phyloP scores from a whole-genome alignment of 2,113 vertebrate species.

The Rissa tridactyla region DNA sequence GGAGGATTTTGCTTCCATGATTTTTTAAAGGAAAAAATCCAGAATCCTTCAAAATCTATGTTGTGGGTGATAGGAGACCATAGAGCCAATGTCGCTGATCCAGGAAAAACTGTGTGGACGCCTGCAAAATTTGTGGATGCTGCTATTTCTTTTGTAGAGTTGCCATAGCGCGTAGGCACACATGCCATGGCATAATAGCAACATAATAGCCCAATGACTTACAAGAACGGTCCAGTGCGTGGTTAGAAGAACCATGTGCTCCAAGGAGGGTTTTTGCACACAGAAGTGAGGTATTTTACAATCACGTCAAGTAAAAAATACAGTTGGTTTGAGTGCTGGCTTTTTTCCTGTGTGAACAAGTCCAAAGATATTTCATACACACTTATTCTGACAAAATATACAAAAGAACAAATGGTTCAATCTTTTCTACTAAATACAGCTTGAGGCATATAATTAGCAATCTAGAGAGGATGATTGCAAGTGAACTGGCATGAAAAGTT shows the following conservation, averaged over 20 bases:
- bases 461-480: conserved; percentile 65
- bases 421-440: conserved; percentile 60
- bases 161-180: not conserved
- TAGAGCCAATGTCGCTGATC: not conserved
- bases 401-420: conserved; percentile 58
- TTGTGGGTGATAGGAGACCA: not conserved
- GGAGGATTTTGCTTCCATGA: not conserved
- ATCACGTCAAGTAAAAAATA: not conserved
- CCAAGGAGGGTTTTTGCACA: not conserved
- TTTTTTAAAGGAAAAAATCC: not conserved
- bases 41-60: not conserved
- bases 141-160: not conserved
- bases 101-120: not conserved
- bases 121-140: not conserved
- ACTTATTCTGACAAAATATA: conserved; percentile 53
- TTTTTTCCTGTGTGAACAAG: not conserved
- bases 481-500: conserved; percentile 64
- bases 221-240: not conserved
- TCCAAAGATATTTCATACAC: conserved; percentile 14
- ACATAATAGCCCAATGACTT: not conserved
- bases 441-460: conserved; percentile 67
- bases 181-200: not conserved
- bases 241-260: not conserved
- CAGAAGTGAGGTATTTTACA: not conserved
- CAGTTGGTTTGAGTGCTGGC: not conserved